Percentiles rank a stretch among this genome's conserved stretches.
Evolutionary conservation across 2,888 invertebrate genomes (phyloP).

Genomic region (Lordiphosa fenestrarum): DNA sequence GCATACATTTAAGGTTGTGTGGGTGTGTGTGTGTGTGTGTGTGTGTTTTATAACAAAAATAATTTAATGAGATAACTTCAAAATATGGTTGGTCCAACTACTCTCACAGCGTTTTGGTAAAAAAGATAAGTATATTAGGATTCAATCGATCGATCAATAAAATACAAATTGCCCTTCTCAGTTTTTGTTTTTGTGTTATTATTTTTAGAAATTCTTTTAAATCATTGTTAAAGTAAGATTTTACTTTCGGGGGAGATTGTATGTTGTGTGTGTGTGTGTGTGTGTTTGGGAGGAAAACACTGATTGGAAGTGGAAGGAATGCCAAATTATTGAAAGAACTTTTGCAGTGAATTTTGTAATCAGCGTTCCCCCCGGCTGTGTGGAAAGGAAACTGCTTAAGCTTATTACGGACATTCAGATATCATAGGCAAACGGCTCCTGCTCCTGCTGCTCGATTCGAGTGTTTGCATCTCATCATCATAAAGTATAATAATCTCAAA

Average conservation of each 20-base stretch:
- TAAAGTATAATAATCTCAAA: constrained; percentile 79
- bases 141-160: constrained; percentile 28
- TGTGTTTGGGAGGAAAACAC: neutral
- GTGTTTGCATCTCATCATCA: constrained; percentile 30
- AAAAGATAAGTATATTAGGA: constrained; percentile 7
- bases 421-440: constrained; percentile 52
- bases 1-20: constrained; percentile 59
- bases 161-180: constrained; percentile 38
- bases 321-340: constrained; percentile 16
- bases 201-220: constrained; percentile 42
- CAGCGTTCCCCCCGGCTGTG: constrained; percentile 5
- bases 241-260: constrained; percentile 11
- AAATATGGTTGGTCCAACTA: constrained; percentile 56
- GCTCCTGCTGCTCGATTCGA: constrained; percentile 3
- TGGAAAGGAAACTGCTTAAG: constrained; percentile 59
- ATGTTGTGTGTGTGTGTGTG: constrained; percentile 6
- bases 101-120: constrained; percentile 67
- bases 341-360: constrained; percentile 8
- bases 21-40: constrained; percentile 4
- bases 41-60: constrained; percentile 64
- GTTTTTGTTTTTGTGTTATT: constrained; percentile 35
- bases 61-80: constrained; percentile 74
- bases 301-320: constrained; percentile 22
- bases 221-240: constrained; percentile 24
- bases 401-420: constrained; percentile 69